Conservation (phyloP, 2,113 vertebrate genomes). For the Cephalophus harveyi region DNA sequence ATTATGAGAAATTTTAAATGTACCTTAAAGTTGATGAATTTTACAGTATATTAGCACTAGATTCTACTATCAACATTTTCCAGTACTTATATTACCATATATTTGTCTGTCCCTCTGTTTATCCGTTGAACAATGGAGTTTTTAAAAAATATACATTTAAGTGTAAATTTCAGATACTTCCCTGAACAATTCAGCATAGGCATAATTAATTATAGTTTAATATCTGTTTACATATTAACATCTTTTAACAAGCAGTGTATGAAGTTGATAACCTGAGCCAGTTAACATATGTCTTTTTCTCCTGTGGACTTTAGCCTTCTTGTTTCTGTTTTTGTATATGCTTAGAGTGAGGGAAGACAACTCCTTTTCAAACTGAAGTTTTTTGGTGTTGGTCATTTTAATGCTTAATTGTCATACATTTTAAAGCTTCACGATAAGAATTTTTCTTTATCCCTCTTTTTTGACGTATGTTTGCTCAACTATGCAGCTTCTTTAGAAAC, state of each 20-base stretch:
- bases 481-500: conserved; percentile 45
- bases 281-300: background rate
- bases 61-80: background rate
- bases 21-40: background rate
- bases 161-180: background rate
- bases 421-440: background rate
- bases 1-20: background rate
- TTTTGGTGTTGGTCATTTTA: background rate
- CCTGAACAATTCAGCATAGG: background rate
- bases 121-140: background rate
- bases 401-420: background rate
- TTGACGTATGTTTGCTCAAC: conserved; percentile 5
- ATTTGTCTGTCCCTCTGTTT: background rate
- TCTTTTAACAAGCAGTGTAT: conserved; percentile 4
- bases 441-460: background rate
- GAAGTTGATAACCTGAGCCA: conserved; percentile 1
- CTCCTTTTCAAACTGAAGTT: background rate
- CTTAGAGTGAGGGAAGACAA: background rate
- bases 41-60: background rate
- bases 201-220: background rate
- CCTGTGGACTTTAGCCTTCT: background rate
- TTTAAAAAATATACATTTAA: background rate
- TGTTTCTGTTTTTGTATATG: background rate
- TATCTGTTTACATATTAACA: background rate
- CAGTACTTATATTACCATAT: background rate